phyloP scores from a whole-genome alignment of 2,113 vertebrate genomes.

The Sylvia atricapilla region DNA sequence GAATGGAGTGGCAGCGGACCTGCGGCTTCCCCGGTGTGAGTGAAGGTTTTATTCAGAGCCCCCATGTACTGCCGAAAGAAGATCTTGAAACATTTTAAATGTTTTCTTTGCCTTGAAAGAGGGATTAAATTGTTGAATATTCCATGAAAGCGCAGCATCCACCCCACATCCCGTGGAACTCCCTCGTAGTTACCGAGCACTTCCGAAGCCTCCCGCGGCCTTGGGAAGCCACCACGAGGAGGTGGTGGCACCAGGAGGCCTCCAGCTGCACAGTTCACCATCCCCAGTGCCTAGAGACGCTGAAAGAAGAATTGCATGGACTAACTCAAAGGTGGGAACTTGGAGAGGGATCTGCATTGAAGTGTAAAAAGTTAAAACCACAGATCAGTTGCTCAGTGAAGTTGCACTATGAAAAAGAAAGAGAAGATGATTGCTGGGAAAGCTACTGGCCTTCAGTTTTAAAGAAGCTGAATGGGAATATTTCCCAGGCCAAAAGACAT shows the following conservation, averaged over 20 bases:
- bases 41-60: slow-evolving; percentile 60
- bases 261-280: not conserved
- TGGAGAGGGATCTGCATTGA: not conserved
- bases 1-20: slow-evolving; percentile 23
- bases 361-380: not conserved
- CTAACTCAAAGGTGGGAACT: not conserved
- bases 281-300: not conserved
- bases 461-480: not conserved
- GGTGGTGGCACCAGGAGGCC: not conserved
- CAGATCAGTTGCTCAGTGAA: fast-evolving
- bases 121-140: slow-evolving; percentile 48
- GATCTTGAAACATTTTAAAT: slow-evolving; percentile 25
- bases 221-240: not conserved
- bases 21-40: slow-evolving; percentile 10
- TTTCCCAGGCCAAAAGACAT: not conserved
- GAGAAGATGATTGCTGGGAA: not conserved
- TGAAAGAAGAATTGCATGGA: not conserved
- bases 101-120: slow-evolving; percentile 22
- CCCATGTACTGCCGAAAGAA: slow-evolving; percentile 1
- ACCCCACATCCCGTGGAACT: not conserved
- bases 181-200: fast-evolving
- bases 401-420: not conserved
- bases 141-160: not conserved
- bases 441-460: not conserved
- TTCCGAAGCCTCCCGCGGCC: not conserved